Evolutionary conservation across 2,888 invertebrate species (phyloP), one percentile per base, ranked within the genome.

Genomic region (Linyphia triangularis): DNA sequence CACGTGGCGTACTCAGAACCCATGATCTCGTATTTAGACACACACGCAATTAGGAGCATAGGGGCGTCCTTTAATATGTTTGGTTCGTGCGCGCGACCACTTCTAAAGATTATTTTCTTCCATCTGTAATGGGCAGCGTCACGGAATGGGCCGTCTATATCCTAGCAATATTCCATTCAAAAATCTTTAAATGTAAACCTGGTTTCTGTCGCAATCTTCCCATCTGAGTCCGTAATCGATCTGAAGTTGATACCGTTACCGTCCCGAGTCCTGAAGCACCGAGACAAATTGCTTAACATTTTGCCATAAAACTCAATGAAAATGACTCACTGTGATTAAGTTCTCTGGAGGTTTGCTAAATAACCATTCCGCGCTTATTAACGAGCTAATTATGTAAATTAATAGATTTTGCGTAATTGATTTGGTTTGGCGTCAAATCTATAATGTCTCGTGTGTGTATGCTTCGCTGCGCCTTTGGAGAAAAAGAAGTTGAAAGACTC

Each of bases 121-220:
- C 73, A 59, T 67, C 75, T 88, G 86, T 75, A 88, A 82, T 88
- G 86, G 86, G 81, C 81, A 88, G 86, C 26, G 86, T 81, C 86
- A 88, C 86, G 86, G 57, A 88, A 81, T 33, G 22, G 43, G 67
- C 37, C 59, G n/a, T 16, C 28, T 10, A 22, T 37, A 43, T 43
- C 57, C 30, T 59, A 30, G 40, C 16, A 51, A 13, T 5, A 51
- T 16, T n/a, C 51, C 3, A 51, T 22, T 69, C 67, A 61, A 61
- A 82, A 82, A 72, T 81, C 81, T 70, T 81, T 81, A 81, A 81
- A 81, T 81, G 26, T 28, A 43, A 16, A 22, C 26, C 16, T 30
- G 33, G 9, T n/a, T 70, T 30, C 73, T 70, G 26, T 75, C 30
- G 10, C 26, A 43, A 22, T 67, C 28, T 16, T 43, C 51, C 30